Percentiles rank a stretch among this genome's conserved stretches.
Conservation (phyloP, 2,113 vertebrate genomes). For the Passer domesticus region DNA sequence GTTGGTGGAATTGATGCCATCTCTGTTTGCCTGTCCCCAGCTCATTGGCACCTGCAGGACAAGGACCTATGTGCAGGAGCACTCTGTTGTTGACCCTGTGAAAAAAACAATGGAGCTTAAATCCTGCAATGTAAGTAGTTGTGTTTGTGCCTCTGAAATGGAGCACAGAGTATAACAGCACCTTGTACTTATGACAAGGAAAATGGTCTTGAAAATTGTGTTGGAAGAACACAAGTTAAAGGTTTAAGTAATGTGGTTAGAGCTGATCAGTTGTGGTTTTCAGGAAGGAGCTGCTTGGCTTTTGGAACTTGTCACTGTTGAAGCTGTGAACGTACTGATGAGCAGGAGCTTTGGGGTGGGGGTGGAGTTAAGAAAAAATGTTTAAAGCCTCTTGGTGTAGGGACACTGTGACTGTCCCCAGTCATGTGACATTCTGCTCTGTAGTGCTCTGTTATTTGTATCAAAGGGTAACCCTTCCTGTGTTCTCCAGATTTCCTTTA, state of each 20-base stretch:
- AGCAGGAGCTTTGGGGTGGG: background rate
- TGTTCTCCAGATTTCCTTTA: slow-evolving; percentile 88
- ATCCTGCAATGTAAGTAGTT: slow-evolving; percentile 89
- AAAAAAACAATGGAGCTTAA: slow-evolving; percentile 89
- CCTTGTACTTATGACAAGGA: background rate
- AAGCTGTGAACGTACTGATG: background rate
- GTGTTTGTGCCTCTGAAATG: background rate
- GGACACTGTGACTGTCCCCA: background rate
- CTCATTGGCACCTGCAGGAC: slow-evolving; percentile 88
- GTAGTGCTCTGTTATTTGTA: background rate
- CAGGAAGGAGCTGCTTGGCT: background rate
- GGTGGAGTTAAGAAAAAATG: background rate
- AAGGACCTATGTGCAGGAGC: slow-evolving; percentile 91
- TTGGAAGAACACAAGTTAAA: background rate
- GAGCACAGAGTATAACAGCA: background rate
- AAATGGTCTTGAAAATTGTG: background rate
- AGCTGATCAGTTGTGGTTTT: background rate
- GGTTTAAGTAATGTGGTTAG: background rate
- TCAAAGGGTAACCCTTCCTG: background rate
- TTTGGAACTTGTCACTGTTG: background rate
- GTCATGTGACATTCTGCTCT: background rate
- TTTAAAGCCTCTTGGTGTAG: background rate
- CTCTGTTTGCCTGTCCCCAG: slow-evolving; percentile 67
- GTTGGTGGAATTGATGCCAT: background rate
- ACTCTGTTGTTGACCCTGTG: slow-evolving; percentile 91